These are phyloP conservation scores for Cyclophora albipunctata DNA, from an alignment of 2,888 invertebrate species.

Conservation along the genomic window DNA sequence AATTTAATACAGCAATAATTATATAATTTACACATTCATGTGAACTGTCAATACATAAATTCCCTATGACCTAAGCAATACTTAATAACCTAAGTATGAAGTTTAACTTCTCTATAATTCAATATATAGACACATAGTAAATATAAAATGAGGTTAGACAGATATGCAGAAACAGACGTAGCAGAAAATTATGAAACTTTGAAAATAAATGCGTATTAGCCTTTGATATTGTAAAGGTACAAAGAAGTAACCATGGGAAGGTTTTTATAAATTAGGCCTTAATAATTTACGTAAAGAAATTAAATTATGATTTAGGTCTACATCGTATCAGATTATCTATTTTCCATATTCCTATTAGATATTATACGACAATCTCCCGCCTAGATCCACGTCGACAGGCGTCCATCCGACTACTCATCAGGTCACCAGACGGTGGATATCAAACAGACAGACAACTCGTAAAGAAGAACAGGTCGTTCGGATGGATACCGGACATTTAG, in stretches of 20 bases:
- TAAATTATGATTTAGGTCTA: constrained; percentile 18
- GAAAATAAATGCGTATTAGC: background rate
- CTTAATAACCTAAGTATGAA: constrained; percentile 30
- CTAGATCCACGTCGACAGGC: constrained; percentile 31
- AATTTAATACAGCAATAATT: constrained; percentile 64
- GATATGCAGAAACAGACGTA: constrained; percentile 50
- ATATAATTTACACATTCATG: constrained; percentile 51
- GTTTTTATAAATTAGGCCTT: constrained; percentile 37
- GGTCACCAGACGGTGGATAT: constrained; percentile 9
- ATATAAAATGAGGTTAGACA: constrained; percentile 26
- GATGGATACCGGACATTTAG: constrained; percentile 32
- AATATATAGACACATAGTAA: constrained; percentile 28
- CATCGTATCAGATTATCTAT: constrained; percentile 29
- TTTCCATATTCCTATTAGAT: constrained; percentile 40
- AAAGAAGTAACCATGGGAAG: background rate
- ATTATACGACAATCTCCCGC: constrained; percentile 57
- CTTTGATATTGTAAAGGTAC: background rate
- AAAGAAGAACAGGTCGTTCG: constrained; percentile 19
- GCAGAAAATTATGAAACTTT: constrained; percentile 17
- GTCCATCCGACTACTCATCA: constrained; percentile 32
- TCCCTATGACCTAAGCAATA: constrained; percentile 18
- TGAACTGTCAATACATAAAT: constrained; percentile 31
- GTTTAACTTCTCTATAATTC: constrained; percentile 51
- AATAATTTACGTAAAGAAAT: constrained; percentile 22
- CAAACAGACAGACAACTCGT: constrained; percentile 12